Evolutionary conservation across 2,113 vertebrate genomes (phyloP).

Genomic region (Felis catus): F.catus_Fca126_mat1.0 CM031420.1:5671001-5671500

Average conservation of each 20-base stretch:
- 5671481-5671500: rapidly evolving
- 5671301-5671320: neutral
- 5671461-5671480: rapidly evolving
- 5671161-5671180: neutral
- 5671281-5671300: neutral
- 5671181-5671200: neutral
- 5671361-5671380: too few relatives aligned
- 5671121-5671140: too few relatives aligned
- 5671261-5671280: neutral
- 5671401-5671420: neutral
- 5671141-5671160: neutral
- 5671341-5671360: neutral
- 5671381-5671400: neutral
- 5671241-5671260: neutral
- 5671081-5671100: rapidly evolving
- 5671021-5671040: neutral
- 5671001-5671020: neutral
- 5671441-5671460: rapidly evolving
- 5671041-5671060: neutral
- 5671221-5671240: neutral
- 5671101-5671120: neutral
- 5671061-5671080: neutral
- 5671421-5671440: too few relatives aligned
- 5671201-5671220: neutral
- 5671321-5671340: neutral